Evolutionary conservation across 2,888 invertebrate genomes (phyloP).

Genomic region (Iselma pallidipennis): DNA sequence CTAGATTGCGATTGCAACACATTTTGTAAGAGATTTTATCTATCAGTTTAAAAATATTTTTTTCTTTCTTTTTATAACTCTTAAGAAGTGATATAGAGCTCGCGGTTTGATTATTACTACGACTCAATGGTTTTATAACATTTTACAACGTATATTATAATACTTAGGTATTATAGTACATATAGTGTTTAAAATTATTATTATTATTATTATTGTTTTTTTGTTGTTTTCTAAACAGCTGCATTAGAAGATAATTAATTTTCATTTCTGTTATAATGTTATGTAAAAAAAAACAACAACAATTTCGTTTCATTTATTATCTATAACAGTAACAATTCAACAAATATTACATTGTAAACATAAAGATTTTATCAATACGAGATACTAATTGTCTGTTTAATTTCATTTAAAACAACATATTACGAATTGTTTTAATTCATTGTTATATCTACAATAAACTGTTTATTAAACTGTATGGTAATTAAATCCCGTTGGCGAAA

Average conservation of each 20-base stretch:
- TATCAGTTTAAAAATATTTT: not conserved
- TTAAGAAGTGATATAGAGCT: not conserved
- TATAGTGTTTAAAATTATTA: too few relatives aligned
- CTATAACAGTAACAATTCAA: not conserved
- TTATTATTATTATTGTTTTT: not conserved
- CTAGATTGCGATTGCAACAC: constrained; percentile 4
- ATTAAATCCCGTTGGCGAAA: constrained; percentile 1
- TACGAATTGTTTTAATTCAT: not conserved
- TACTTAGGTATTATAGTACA: not conserved
- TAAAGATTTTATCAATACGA: not conserved
- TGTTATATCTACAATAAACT: not conserved
- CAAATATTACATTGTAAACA: not conserved
- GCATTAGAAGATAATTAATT: not conserved
- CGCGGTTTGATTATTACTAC: not conserved
- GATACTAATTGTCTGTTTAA: not conserved
- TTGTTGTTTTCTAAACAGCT: not conserved
- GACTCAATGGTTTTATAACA: not conserved
- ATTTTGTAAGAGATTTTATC: constrained; percentile 9
- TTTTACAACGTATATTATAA: not conserved
- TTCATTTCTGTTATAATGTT: not conserved
- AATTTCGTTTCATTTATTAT: not conserved
- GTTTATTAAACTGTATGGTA: not conserved
- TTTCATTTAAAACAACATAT: not conserved
- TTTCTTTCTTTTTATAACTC: not conserved
- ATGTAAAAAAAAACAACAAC: not conserved